Base-by-base conservation (phyloP, 2,113 vertebrate species). In the Mastomys coucha region DNA sequence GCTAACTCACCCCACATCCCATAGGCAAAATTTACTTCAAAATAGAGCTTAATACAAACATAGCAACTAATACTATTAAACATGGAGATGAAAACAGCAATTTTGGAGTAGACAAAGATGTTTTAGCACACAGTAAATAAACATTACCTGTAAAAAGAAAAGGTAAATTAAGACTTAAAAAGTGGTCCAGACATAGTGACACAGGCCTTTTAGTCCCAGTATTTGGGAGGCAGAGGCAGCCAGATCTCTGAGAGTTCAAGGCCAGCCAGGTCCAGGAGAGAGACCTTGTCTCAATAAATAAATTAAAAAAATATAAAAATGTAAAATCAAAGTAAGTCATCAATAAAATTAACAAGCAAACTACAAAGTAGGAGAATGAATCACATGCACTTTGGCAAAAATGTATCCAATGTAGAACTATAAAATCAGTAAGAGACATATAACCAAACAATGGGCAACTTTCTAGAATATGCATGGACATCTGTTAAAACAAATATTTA, bases 81-180 rank as follows among this genome's bases (percentile, higher is more conserved):
- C 53, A 60, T 39, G 33, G 39, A 82, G 12, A 39, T 82, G 53
- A 39, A 81, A 16, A 82, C 8, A 39, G 33, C 53, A 58, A 82
- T 60, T 81, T 7, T 82, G 80, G 33, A 78, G 49, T 51, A 33
- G 45, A 26, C 53, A 58, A 81, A 78, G 8, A 58, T 82, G 78
- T 39, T 39, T 82, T 82, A 60, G 56, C 22, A 58, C 53, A 58
- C 20, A 82, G 36, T 60, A 82, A 58, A 58, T 58, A 81, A 60
- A 82, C 19, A 82, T 39, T n/a, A 81, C 33, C 53, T 82, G 22
- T 82, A 82, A 82, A 58, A 73, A 73, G 3, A 56, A 88, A 49
- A 88, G 51, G 1, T 39, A 84, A 85, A 77, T 51, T 56, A 88
- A 80, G 5, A 49, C n/a, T n/a, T 82, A 91, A 95, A 81, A 91